These are phyloP conservation scores for Glossophaga mutica DNA, from an alignment of 2,797 vertebrate genomes.

Conservation along the genomic window DNA sequence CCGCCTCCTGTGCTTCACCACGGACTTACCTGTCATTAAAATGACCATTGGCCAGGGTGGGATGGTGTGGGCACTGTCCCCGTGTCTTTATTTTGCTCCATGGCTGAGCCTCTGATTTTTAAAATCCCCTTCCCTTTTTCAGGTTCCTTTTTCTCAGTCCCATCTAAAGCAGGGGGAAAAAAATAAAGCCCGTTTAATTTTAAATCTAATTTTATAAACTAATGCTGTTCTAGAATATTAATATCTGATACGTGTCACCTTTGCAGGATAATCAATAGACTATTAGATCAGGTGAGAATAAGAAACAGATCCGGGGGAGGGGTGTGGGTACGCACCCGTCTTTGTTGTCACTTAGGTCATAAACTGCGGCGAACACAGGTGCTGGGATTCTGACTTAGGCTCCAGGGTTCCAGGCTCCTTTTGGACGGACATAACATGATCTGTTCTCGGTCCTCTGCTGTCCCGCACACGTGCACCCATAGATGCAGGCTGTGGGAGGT, in stretches of 20 bases:
- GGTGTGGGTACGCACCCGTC: neutral
- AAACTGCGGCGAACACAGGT: neutral
- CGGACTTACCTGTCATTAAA: neutral
- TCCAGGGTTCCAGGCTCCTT: neutral
- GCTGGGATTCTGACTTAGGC: neutral
- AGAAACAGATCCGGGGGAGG: neutral
- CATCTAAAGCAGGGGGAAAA: neutral
- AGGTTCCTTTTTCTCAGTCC: neutral
- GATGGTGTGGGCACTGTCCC: neutral
- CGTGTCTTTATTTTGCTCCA: neutral
- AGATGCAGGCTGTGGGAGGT: too few species aligned
- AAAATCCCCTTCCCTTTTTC: neutral
- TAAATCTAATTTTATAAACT: neutral
- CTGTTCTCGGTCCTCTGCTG: rapidly evolving
- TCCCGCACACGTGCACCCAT: rapidly evolving
- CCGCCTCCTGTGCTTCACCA: neutral
- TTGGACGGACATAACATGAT: neutral
- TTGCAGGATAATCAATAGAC: neutral
- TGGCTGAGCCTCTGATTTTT: neutral
- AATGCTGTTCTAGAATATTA: neutral
- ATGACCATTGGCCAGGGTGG: neutral
- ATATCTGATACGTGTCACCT: neutral
- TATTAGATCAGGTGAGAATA: neutral
- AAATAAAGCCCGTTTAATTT: neutral
- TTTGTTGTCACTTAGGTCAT: neutral